Conservation (phyloP, 2,113 vertebrate species). For the Pagrus major region DNA sequence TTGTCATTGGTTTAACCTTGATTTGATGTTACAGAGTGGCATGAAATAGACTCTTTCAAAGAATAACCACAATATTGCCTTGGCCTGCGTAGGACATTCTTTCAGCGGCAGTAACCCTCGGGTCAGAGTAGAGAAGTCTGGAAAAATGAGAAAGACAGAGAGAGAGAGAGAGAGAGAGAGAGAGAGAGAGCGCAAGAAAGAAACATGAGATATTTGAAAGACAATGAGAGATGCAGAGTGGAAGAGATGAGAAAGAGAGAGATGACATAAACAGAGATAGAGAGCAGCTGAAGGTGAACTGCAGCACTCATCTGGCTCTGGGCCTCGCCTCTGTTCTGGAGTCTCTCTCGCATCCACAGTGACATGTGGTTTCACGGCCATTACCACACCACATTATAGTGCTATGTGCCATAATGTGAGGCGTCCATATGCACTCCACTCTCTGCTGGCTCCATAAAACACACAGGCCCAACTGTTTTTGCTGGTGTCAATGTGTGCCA, state of each 20-base stretch:
- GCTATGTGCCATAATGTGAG: constrained; percentile 74
- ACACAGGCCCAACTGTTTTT: constrained; percentile 72
- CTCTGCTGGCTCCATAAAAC: constrained; percentile 79
- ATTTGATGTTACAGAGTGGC: constrained; percentile 62
- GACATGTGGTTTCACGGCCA: constrained; percentile 81
- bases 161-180: constrained; percentile 39
- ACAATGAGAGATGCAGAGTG: constrained; percentile 47
- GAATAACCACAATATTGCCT: constrained; percentile 72
- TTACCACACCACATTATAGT: constrained; percentile 75
- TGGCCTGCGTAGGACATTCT: constrained; percentile 69
- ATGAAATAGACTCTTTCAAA: constrained; percentile 73
- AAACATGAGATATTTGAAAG: constrained; percentile 66
- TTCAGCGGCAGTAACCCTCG: constrained; percentile 57
- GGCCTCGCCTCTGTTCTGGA: constrained; percentile 73
- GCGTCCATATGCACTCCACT: constrained; percentile 76
- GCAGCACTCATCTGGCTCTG: constrained; percentile 66
- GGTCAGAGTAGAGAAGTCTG: constrained; percentile 66
- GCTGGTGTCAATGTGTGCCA: constrained; percentile 60
- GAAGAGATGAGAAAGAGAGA: constrained; percentile 46
- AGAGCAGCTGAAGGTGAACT: constrained; percentile 75
- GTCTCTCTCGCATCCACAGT: constrained; percentile 71
- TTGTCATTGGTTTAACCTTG: constrained; percentile 58
- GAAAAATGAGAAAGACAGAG: constrained; percentile 58
- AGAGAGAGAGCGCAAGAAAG: constrained; percentile 44
- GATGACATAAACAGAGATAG: constrained; percentile 69